Conservation (phyloP, 2,113 vertebrate genomes). For the Upupa epops region DNA sequence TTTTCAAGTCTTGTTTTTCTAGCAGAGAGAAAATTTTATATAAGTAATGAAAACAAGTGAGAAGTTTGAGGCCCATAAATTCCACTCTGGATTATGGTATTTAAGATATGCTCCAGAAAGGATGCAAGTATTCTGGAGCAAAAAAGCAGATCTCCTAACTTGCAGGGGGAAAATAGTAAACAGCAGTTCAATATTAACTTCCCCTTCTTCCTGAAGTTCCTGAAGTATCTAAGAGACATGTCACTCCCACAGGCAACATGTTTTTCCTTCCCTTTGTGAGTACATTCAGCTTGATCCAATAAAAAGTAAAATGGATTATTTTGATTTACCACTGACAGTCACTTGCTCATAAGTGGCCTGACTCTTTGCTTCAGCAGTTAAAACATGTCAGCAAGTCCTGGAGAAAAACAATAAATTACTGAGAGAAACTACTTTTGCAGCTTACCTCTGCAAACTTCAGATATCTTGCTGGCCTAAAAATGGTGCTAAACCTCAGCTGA, state of each 20-base stretch:
- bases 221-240: neutral
- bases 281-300: neutral
- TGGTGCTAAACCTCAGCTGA: neutral
- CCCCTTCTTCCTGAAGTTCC: neutral
- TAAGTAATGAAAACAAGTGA: neutral
- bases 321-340: neutral
- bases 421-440: neutral
- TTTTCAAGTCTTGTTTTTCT: neutral
- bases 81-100: neutral
- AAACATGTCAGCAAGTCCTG: neutral
- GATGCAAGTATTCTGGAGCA: neutral
- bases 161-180: neutral
- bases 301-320: neutral
- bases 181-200: neutral
- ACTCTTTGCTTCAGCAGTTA: neutral
- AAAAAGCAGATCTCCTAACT: neutral
- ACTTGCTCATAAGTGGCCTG: neutral
- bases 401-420: neutral
- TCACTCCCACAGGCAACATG: fast-evolving
- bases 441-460: neutral
- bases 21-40: neutral
- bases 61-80: neutral
- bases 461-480: neutral
- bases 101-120: neutral
- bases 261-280: neutral